A percentile compares a stretch with the other conserved stretches of the same genome.
Evolutionary conservation across 2,888 invertebrate genomes (phyloP).

Genomic region (Thera obeliscata): DNA sequence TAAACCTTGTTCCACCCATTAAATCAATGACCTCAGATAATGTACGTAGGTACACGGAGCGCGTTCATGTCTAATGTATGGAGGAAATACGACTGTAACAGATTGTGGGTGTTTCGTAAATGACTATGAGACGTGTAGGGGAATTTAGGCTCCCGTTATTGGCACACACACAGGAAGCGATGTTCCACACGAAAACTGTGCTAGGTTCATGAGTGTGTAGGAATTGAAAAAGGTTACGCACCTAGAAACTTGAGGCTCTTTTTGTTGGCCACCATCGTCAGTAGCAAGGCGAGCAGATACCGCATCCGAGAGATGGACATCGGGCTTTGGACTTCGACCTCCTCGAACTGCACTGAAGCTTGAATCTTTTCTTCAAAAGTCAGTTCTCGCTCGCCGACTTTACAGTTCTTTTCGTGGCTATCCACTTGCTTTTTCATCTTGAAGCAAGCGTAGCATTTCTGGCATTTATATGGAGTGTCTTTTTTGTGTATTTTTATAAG

Average conservation of each 20-base stretch:
- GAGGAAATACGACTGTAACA: conserved; percentile 38
- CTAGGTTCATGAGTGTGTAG: conserved; percentile 54
- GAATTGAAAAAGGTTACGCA: conserved; percentile 77
- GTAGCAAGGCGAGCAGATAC: conserved; percentile 90
- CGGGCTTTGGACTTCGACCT: conserved; percentile 71
- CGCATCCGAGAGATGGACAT: conserved; percentile 91
- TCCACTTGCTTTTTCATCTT: conserved; percentile 90
- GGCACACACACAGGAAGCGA: conserved; percentile 79
- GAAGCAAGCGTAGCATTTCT: conserved; percentile 89
- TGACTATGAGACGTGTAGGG: conserved; percentile 53
- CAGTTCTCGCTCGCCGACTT: conserved; percentile 54
- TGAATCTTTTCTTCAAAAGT: conserved; percentile 59
- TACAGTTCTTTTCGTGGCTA: conserved; percentile 84
- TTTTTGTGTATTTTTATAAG: conserved; percentile 93
- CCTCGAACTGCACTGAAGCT: conserved; percentile 61
- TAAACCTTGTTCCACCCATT: conserved; percentile 60
- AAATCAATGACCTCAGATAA: conserved; percentile 56
- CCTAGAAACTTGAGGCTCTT: conserved; percentile 91
- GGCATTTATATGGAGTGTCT: conserved; percentile 90
- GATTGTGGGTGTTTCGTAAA: conserved; percentile 42
- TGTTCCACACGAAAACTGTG: conserved; percentile 75
- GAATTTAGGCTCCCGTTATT: conserved; percentile 61
- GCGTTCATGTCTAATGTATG: conserved; percentile 74
- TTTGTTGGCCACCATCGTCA: conserved; percentile 93
- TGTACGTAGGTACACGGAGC: conserved; percentile 56